A percentile compares a stretch with the other conserved stretches of the same genome.
Conservation (phyloP, 2,888 invertebrate genomes). For the Archips crataeganus region DNA sequence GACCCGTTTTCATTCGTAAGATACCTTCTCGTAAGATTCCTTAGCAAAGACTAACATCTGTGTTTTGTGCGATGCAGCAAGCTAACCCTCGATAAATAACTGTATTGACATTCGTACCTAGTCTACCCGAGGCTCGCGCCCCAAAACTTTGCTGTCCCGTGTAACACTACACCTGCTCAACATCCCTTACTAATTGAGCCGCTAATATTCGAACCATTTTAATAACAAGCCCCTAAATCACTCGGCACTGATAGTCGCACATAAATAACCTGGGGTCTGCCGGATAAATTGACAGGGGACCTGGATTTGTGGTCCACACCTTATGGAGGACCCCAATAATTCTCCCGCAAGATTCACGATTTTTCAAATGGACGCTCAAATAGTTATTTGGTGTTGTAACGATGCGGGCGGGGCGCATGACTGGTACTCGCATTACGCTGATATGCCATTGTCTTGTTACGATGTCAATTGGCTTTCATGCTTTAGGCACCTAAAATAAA, state of each 20-base stretch:
- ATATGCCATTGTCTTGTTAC: background rate
- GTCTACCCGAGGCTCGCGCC: background rate
- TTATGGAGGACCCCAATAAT: conserved; percentile 42
- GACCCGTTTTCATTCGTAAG: no score
- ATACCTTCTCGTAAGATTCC: background rate
- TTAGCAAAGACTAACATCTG: background rate
- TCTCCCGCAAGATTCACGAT: conserved; percentile 41
- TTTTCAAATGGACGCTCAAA: conserved; percentile 42
- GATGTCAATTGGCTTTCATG: background rate
- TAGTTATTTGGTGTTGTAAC: conserved; percentile 40
- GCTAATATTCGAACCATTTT: conserved; percentile 37
- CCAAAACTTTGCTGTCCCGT: conserved; percentile 19
- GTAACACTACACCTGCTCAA: conserved; percentile 23
- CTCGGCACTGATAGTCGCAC: conserved; percentile 40
- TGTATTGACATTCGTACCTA: conserved; percentile 1
- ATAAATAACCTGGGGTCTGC: conserved; percentile 38
- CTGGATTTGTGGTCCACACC: conserved; percentile 43
- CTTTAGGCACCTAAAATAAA: no score
- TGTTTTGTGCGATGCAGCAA: background rate
- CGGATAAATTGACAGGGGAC: conserved; percentile 43
- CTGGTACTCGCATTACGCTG: background rate
- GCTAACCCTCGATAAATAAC: background rate
- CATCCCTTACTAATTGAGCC: conserved; percentile 33
- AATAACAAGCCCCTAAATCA: conserved; percentile 42
- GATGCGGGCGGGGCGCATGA: conserved; percentile 5